Evolutionary conservation across 2,797 vertebrate genomes (phyloP).

Genomic region (Syncerus caffer): DNA sequence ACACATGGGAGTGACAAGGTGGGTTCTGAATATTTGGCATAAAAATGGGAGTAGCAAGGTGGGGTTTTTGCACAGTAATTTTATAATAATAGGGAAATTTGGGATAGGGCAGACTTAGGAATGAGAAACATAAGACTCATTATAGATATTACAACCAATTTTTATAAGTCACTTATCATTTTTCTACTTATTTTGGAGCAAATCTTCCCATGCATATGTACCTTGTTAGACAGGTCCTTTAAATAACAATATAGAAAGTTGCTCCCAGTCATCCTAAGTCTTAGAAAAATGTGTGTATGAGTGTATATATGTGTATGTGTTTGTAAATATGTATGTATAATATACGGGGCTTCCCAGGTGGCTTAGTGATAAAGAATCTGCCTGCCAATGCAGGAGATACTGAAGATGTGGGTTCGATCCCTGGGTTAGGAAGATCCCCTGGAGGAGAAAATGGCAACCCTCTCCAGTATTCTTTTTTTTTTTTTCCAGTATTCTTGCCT

Average conservation of each 20-base stretch:
- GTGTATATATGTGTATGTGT: background rate
- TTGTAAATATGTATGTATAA: background rate
- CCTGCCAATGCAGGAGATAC: background rate
- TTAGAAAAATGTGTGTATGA: background rate
- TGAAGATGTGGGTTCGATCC: background rate
- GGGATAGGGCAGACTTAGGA: background rate
- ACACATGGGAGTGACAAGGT: background rate
- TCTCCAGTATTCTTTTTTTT: background rate
- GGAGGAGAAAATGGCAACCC: background rate
- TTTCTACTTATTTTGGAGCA: background rate
- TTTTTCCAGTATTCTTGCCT: background rate
- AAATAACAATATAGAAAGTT: background rate
- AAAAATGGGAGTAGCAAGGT: background rate
- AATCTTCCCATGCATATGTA: background rate
- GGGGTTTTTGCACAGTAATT: conserved; percentile 9
- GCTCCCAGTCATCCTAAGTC: background rate
- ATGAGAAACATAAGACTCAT: background rate
- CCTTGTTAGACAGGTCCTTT: background rate
- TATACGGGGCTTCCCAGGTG: background rate
- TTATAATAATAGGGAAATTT: background rate
- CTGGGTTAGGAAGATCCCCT: background rate
- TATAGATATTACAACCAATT: background rate
- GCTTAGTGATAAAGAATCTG: background rate
- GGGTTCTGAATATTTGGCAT: background rate
- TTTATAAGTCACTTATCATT: background rate